Conservation (phyloP, 2,888 invertebrate species). For the Eurytoma adleriae region DNA sequence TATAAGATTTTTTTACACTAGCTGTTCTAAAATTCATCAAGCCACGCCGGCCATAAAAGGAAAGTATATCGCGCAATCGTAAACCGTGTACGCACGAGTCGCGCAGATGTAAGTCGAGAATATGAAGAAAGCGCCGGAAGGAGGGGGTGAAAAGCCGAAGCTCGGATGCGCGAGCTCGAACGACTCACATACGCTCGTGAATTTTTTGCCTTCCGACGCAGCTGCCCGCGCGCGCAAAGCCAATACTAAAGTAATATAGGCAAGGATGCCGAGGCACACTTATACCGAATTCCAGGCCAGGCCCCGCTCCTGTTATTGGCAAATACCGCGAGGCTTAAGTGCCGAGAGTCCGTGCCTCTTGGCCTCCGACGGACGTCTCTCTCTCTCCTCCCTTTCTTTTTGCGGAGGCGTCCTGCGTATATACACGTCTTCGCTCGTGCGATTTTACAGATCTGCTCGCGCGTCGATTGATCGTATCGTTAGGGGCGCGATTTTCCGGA, state of each 20-base stretch:
- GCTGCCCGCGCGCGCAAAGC: slow-evolving; percentile 51
- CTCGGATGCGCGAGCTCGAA: not conserved
- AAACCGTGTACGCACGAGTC: not conserved
- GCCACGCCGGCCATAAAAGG: too few relatives aligned
- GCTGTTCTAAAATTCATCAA: too few relatives aligned
- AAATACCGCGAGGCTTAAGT: slow-evolving; percentile 59
- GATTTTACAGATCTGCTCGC: too few relatives aligned
- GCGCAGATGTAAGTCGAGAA: not conserved
- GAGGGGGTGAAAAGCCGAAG: not conserved
- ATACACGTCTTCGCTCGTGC: not conserved
- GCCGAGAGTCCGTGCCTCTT: not conserved
- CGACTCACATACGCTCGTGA: slow-evolving; percentile 42
- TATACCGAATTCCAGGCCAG: slow-evolving; percentile 69
- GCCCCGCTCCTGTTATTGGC: slow-evolving; percentile 66
- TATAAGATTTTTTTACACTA: slow-evolving; percentile 1
- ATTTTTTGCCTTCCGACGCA: slow-evolving; percentile 54
- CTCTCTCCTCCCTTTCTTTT: slow-evolving; percentile 1
- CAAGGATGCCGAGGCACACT: slow-evolving; percentile 66
- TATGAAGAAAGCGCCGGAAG: not conserved
- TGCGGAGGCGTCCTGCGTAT: too few relatives aligned
- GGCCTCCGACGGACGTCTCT: not conserved
- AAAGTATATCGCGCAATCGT: not conserved
- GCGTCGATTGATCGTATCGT: slow-evolving; percentile 20
- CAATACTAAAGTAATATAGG: slow-evolving; percentile 68
- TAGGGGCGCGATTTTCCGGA: slow-evolving; percentile 28